Conservation (phyloP, 2,797 vertebrate species). For the Paedocypris micromegethes region DNA sequence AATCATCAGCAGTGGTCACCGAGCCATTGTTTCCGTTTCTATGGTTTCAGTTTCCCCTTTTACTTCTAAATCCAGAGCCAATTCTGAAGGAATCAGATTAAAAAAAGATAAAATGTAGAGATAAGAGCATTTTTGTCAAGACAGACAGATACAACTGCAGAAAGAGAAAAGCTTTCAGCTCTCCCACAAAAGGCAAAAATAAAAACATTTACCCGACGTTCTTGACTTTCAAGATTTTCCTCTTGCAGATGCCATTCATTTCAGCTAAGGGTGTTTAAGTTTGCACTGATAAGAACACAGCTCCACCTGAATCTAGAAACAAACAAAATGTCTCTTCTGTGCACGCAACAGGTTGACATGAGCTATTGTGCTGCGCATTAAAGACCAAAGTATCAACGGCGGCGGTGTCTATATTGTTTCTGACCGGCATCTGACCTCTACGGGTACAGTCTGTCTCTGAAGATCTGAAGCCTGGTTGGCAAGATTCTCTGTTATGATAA, state of each 20-base stretch:
- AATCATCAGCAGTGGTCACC: too few relatives aligned
- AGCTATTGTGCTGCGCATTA: too few relatives aligned
- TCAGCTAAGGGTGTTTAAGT: constrained; percentile 22
- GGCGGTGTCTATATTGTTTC: neutral
- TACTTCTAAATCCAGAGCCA: too few relatives aligned
- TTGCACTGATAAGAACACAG: constrained; percentile 38
- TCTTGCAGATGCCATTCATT: constrained; percentile 45
- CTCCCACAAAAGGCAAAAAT: neutral
- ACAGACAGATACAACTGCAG: too few relatives aligned
- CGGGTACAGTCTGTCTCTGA: constrained; percentile 52
- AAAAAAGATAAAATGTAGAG: too few relatives aligned
- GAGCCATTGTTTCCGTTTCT: too few relatives aligned
- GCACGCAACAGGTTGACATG: neutral
- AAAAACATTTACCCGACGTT: constrained; percentile 16
- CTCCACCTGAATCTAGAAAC: constrained; percentile 46
- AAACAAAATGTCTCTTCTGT: constrained; percentile 34
- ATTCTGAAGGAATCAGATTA: too few relatives aligned
- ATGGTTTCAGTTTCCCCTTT: too few relatives aligned
- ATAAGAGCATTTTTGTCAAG: too few relatives aligned
- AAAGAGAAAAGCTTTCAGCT: too few relatives aligned
- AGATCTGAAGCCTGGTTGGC: constrained; percentile 52
- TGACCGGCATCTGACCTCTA: constrained; percentile 15
- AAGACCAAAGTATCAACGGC: too few relatives aligned
- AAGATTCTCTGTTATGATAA: constrained; percentile 56
- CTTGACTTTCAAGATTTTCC: constrained; percentile 58